Conservation (phyloP, 2,888 invertebrate genomes). For the Pristionchus exspectatus region DNA sequence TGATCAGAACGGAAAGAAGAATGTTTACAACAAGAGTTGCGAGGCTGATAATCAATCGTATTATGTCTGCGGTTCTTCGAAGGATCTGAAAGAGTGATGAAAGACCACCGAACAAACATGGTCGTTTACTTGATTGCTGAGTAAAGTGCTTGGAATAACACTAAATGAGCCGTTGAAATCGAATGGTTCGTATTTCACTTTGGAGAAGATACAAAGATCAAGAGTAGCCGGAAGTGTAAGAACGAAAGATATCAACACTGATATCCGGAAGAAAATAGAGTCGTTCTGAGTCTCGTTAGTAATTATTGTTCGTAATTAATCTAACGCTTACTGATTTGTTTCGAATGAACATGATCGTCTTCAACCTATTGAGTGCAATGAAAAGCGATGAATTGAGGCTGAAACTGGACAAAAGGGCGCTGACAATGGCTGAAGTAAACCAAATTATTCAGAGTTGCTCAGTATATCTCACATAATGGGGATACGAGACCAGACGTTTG, state of each 20-base stretch:
- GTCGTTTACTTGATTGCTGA: not conserved
- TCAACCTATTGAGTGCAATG: not conserved
- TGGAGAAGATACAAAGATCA: not conserved
- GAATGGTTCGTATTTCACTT: not conserved
- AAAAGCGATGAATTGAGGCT: not conserved
- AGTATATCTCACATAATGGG: not conserved
- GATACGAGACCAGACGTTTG: not conserved
- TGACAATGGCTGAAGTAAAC: not conserved
- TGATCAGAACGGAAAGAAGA: not conserved
- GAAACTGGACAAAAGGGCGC: not conserved
- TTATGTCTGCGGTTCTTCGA: not conserved
- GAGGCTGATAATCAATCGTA: not conserved
- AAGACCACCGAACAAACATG: not conserved
- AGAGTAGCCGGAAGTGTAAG: not conserved
- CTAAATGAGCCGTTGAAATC: no score
- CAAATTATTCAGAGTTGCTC: not conserved
- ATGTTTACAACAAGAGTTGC: not conserved
- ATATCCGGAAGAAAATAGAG: not conserved
- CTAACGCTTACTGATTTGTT: not conserved
- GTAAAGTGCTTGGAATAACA: not conserved
- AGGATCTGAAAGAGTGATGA: not conserved
- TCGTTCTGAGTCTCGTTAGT: not conserved
- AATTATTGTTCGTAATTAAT: not conserved
- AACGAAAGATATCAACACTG: not conserved
- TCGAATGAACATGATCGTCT: not conserved